These are phyloP conservation scores for Pollenia griseotomentosa DNA, from an alignment of 2,888 invertebrate genomes.

Conservation along the genomic window DNA sequence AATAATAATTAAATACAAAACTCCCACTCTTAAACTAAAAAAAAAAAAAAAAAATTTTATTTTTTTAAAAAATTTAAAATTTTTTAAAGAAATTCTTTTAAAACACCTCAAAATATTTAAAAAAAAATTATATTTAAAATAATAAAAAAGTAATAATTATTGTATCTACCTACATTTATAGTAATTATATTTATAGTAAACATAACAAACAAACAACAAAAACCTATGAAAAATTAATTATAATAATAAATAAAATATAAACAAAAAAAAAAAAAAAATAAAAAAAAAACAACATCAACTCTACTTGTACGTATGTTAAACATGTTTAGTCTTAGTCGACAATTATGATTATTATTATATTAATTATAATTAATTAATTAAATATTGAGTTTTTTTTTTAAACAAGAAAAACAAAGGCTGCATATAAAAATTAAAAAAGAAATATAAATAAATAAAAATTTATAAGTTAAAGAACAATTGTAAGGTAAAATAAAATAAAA, in stretches of 20 bases:
- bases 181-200: slow-evolving; percentile 72
- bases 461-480: slow-evolving; percentile 58
- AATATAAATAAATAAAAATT: slow-evolving; percentile 37
- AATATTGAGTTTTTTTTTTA: slow-evolving; percentile 62
- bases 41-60: slow-evolving; percentile 27
- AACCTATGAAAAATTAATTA: slow-evolving; percentile 69
- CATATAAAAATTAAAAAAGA: slow-evolving; percentile 56
- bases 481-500: slow-evolving; percentile 52
- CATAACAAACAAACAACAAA: slow-evolving; percentile 45
- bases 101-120: slow-evolving; percentile 63
- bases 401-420: slow-evolving; percentile 67
- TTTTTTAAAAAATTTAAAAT: slow-evolving; percentile 62
- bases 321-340: slow-evolving; percentile 73
- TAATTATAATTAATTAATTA: slow-evolving; percentile 65
- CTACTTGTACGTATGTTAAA: slow-evolving; percentile 73
- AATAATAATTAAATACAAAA: background rate
- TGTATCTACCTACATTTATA: slow-evolving; percentile 67
- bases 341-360: slow-evolving; percentile 65
- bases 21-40: slow-evolving; percentile 2
- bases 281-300: slow-evolving; percentile 52
- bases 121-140: slow-evolving; percentile 20
- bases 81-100: slow-evolving; percentile 58
- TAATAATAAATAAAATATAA: slow-evolving; percentile 54
- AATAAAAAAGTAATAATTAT: slow-evolving; percentile 46
- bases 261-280: background rate